A percentile compares a stretch with the other conserved stretches of the same genome.
phyloP scores from a whole-genome alignment of 2,113 vertebrate species.

The Caranx ignobilis region DNA sequence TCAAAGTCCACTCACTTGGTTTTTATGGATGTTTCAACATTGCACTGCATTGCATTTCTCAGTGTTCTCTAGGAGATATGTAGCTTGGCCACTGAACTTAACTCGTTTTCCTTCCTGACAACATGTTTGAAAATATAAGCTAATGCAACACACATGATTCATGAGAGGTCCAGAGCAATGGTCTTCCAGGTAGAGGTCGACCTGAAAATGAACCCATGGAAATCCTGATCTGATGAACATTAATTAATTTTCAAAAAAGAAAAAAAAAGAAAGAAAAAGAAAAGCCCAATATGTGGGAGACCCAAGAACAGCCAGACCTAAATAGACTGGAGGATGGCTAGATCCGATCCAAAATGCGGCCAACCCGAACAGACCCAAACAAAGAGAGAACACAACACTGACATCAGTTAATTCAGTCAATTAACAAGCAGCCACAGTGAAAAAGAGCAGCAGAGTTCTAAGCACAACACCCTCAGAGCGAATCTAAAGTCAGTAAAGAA shows the following conservation, averaged over 20 bases:
- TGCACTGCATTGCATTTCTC: background rate
- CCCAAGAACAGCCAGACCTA: background rate
- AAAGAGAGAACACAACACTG: no score
- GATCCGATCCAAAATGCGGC: no score
- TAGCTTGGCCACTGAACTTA: background rate
- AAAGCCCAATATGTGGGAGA: background rate
- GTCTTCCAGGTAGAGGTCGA: background rate
- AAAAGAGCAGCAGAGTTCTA: no score
- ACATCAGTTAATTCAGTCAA: no score
- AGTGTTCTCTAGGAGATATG: background rate
- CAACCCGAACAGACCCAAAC: no score
- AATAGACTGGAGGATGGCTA: background rate
- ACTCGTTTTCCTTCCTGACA: background rate
- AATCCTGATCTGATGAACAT: no score
- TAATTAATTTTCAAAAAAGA: background rate
- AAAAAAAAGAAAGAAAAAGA: background rate
- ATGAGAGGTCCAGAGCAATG: background rate
- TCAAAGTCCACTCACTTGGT: background rate
- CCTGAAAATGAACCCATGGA: background rate
- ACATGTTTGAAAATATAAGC: background rate
- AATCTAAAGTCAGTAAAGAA: no score
- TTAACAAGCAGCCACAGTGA: no score
- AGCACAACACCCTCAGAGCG: no score
- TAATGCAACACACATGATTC: background rate
- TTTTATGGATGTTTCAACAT: background rate